Conservation (phyloP, 2,888 invertebrate species). For the Luperina nickerlii region DNA sequence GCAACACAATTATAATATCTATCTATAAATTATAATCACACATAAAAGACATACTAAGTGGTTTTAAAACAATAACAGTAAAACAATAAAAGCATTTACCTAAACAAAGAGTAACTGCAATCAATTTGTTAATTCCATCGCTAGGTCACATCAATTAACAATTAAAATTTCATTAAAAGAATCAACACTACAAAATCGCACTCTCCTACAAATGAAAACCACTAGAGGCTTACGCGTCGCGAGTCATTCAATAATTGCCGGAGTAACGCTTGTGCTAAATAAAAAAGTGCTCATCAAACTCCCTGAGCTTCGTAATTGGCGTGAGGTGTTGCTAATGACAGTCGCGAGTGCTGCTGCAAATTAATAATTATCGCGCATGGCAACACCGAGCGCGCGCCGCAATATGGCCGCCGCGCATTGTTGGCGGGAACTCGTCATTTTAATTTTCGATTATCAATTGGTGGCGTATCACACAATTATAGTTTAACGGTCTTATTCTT, state of each 20-base stretch:
- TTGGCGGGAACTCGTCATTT: slow-evolving; percentile 79
- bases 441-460: slow-evolving; percentile 78
- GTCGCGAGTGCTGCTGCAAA: slow-evolving; percentile 83
- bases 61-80: slow-evolving; percentile 4
- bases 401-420: slow-evolving; percentile 87
- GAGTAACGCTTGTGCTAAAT: slow-evolving; percentile 87
- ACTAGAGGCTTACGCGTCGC: slow-evolving; percentile 81
- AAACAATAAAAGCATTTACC: slow-evolving; percentile 33
- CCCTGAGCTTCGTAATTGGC: slow-evolving; percentile 88
- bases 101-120: slow-evolving; percentile 21
- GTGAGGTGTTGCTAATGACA: slow-evolving; percentile 90
- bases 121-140: slow-evolving; percentile 42
- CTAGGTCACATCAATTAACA: slow-evolving; percentile 62
- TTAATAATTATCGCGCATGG: slow-evolving; percentile 90
- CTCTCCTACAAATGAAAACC: slow-evolving; percentile 70
- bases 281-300: slow-evolving; percentile 89
- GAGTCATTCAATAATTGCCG: slow-evolving; percentile 88
- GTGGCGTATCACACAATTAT: slow-evolving; percentile 63
- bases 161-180: slow-evolving; percentile 70
- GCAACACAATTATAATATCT: neutral
- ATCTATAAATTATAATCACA: too few relatives aligned
- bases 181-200: slow-evolving; percentile 71
- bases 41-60: neutral
- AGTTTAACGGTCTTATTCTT: slow-evolving; percentile 35
- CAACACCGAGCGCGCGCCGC: slow-evolving; percentile 84